phyloP scores from a whole-genome alignment of 2,113 vertebrate genomes.

The Cynopterus brachyotis region DNA sequence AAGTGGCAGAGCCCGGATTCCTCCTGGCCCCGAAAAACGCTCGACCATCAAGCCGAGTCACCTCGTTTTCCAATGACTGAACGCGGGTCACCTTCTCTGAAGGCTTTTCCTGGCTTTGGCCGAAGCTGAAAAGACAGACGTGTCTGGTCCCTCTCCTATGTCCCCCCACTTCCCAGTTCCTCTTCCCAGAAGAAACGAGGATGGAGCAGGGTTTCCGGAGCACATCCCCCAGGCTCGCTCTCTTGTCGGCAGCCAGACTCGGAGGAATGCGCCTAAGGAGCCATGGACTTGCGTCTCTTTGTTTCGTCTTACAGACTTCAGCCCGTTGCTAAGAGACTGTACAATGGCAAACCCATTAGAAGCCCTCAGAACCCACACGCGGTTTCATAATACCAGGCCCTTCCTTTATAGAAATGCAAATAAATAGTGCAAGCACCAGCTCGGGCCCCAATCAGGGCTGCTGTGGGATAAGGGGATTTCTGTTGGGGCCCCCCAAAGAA shows the following conservation, averaged over 20 bases:
- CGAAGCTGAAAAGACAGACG: neutral
- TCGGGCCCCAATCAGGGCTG: neutral
- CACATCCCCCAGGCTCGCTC: fast-evolving
- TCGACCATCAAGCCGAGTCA: neutral
- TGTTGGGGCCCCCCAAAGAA: constrained; percentile 55
- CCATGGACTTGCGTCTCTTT: neutral
- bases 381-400: constrained; percentile 42
- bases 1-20: neutral
- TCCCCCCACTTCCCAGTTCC: neutral
- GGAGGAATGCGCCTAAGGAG: neutral
- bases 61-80: neutral
- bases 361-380: neutral
- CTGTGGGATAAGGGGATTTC: constrained; percentile 55
- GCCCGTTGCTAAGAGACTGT: constrained; percentile 70
- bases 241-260: neutral
- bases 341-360: constrained; percentile 47
- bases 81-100: neutral
- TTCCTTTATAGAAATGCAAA: constrained; percentile 56
- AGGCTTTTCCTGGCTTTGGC: neutral
- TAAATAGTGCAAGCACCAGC: neutral
- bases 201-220: neutral
- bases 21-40: neutral
- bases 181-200: neutral
- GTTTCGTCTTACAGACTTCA: constrained; percentile 68
- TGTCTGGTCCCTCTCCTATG: neutral